Base-by-base conservation (phyloP, 2,797 vertebrate species). In the Chromis chromis region DNA sequence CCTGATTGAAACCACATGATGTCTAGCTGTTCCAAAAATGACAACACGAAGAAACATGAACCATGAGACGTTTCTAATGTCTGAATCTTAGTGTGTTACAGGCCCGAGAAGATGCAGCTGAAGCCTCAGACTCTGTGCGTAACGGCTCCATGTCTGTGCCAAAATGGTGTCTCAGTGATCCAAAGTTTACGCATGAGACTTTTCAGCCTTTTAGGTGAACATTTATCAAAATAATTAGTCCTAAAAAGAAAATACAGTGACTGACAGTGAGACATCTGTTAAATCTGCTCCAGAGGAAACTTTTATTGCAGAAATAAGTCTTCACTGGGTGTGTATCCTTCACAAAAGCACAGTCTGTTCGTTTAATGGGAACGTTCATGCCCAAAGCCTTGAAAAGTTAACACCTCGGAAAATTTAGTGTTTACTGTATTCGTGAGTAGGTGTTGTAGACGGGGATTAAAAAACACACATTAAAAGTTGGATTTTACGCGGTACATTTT, bases 371-470 rank as follows among this genome's bases (percentile, higher is more conserved):
- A 65, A 57, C 40, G 7, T 42, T 67, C 1, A 68, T 76, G 87
- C 77, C 63, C 81, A 83, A 82, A 89, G 79, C 21, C 12, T 25
- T 9, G 19, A 46, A 79, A 75, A 22, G 28, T 67, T 55, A 64
- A 80, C 80, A 82, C 50, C 48, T 72, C 58, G 62, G 52, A 71
- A 74, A 75, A 68, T 19, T 61, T 58, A 44, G 74, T 28, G 70
- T 50, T 58, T 54, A 54, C 3, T 44, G 39, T 19, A 12, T 73
- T 61, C 42, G 42, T 72, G 70, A 46, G 19, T 39, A 40, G 33
- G 66, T 65, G 31, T 24, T 67, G 28, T 25, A 49, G 27, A 46
- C 22, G 28, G 21, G 31, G 39, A 69, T 61, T 16, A 3, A 21
- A 53, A 53, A 16, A 25, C 21, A 64, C 42, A 17, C 17, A 65